Evolutionary conservation across 2,113 vertebrate genomes (phyloP).

Genomic region (Grus americana): DNA sequence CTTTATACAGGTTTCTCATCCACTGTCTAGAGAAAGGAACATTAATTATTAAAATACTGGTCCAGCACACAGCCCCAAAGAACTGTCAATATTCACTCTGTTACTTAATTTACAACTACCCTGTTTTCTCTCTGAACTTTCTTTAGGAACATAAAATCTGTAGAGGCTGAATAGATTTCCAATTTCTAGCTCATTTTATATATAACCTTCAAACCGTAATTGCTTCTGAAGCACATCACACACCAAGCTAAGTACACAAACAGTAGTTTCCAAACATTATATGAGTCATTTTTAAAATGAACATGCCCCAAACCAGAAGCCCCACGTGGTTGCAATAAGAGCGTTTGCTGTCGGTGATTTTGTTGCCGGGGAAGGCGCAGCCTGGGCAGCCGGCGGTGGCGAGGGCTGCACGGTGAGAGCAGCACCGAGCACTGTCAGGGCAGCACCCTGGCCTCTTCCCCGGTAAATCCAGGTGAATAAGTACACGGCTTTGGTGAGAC

Average conservation of each 20-base stretch:
- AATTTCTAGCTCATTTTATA: background rate
- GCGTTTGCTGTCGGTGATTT: background rate
- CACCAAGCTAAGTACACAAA: background rate
- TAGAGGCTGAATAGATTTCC: background rate
- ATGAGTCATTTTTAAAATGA: background rate
- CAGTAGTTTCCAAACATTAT: background rate
- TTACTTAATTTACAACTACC: background rate
- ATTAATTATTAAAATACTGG: background rate
- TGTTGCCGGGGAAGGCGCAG: background rate
- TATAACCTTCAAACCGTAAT: background rate
- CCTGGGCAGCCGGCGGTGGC: background rate
- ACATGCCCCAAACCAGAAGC: background rate
- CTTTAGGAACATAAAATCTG: background rate
- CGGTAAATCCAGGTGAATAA: background rate
- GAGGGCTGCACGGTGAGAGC: background rate
- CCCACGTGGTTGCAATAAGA: accelerated
- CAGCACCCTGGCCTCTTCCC: background rate
- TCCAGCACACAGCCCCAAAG: background rate
- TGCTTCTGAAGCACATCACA: background rate
- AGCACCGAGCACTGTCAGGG: background rate
- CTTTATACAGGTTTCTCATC: background rate
- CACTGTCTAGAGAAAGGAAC: background rate
- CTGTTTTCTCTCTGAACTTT: conserved; percentile 20
- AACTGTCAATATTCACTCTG: background rate
- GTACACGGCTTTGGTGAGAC: background rate